phyloP scores from a whole-genome alignment of 2,888 invertebrate species.

The Pilophorus perplexus region DNA sequence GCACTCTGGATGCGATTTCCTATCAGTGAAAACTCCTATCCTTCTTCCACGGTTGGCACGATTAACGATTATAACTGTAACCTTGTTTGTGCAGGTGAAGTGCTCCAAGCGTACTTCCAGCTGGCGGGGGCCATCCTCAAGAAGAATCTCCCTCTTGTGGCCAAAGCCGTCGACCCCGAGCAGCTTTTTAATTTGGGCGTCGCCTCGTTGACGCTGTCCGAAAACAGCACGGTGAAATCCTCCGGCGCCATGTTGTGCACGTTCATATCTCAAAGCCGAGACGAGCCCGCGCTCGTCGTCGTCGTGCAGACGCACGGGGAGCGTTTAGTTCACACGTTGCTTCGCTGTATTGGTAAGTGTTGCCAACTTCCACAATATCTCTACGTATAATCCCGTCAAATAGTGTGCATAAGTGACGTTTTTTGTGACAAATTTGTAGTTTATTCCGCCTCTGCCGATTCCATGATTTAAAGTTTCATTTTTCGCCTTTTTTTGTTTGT shows the following conservation, averaged over 20 bases:
- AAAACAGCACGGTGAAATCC: constrained; percentile 61
- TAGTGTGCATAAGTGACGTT: no score
- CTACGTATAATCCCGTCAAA: no score
- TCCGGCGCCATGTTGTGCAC: constrained; percentile 61
- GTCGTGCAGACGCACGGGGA: constrained; percentile 62
- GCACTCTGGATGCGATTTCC: no score
- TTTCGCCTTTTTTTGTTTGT: no score
- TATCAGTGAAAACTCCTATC: no score
- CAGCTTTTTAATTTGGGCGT: constrained; percentile 60
- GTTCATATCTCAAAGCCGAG: constrained; percentile 60
- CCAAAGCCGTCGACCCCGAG: constrained; percentile 52
- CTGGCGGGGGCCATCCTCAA: constrained; percentile 65
- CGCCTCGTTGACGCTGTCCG: constrained; percentile 61
- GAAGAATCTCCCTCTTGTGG: constrained; percentile 57
- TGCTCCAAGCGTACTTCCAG: constrained; percentile 68
- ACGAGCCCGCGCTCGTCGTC: constrained; percentile 55
- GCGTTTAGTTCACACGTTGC: constrained; percentile 59
- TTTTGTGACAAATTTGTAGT: no score
- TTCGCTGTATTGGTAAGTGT: constrained; percentile 58
- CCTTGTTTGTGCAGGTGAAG: no score
- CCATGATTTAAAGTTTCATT: no score
- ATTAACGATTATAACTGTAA: no score
- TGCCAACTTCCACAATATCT: neutral
- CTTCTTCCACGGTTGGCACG: no score
- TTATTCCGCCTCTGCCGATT: no score